Base-by-base conservation (phyloP, 2,113 vertebrate species). In the Pelecanoides urinatrix region DNA sequence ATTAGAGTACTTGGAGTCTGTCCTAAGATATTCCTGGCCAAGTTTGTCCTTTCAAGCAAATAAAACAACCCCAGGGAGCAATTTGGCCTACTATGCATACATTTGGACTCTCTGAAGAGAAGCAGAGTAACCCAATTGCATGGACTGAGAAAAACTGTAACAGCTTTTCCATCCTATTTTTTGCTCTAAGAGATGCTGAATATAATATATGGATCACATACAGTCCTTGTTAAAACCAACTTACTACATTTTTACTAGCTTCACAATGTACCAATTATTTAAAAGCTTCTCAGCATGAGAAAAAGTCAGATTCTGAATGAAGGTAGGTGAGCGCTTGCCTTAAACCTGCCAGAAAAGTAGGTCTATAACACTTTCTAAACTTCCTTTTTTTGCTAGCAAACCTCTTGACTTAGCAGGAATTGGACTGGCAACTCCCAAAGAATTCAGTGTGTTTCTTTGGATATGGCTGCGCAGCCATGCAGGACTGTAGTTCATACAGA, bases 41-140 rank as follows among this genome's bases (percentile, higher is more conserved):
- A 78, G 66, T 87, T 87, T 89, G 86, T 96, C 91, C 94, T 58
- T 96, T 85, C 66, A 92, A 97, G 88, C 92, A 89, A 97, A 89
- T 95, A 79, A 92, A 97, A 88, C 55, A 62, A 62, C 89, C 71
- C 53, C 53, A 83, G 94, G 92, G 89, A 88, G n/a, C 49, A 85
- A 87, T 93, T 55, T 95, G 80, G 66, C 74, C 80, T 87, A 42
- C 26, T 62, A 62, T 62, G 80, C 77, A 58, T 91, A 30, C 10
- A 34, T 95, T 96, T 96, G 83, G 80, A 85, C 61, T 91, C 93
- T 95, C 80, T 70, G 38, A 91, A 86, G 86, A 82, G 80, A 92
- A 94, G 78, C 44, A 58, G 71, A 90, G 84, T 92, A 95, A 95
- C 86, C 77, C 83, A 95, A 59, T 92, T 95, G 91, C 77, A 80